Evolutionary conservation across 2,113 vertebrate genomes (phyloP), one percentile per base, ranked within the genome.

Genomic region (Chaetodon auriga): DNA sequence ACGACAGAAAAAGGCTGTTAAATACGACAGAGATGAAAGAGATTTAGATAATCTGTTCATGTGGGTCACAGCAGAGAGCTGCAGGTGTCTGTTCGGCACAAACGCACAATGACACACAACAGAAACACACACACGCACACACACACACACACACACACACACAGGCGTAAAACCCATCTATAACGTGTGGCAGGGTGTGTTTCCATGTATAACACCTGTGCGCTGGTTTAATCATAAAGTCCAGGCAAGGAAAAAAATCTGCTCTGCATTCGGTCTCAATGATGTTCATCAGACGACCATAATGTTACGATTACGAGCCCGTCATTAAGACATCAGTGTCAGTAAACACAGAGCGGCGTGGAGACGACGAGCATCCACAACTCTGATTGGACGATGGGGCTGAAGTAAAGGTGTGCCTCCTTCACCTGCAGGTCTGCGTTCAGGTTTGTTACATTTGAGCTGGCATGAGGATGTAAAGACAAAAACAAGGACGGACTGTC

Each of bases 21-120:
- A 82, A 91, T 66, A 53, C 75, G 80, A 86, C 72, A 2, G 45
- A 35, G 78, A 71, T 64, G 73, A 74, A 41, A 82, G 81, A 89
- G 86, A 86, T 91, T 87, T 84, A 87, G 89, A 91, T 93, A 92
- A 93, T 91, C 90, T 90, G 87, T 38, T 91, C 75, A 92, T 89
- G 66, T 90, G 79, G 88, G 89, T 92, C 90, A 92, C 25, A 84
- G 83, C 49, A 58, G 73, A 51, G 69, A 79, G 68, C 71, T 84
- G 78, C 86, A 91, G 90, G 90, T 92, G 86, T 86, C 57, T 71
- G 46, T 38, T 70, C 53, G 15, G 65, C 65, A 75, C 78, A 74
- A 25, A 79, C 68, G 21, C 48, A 45, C 69, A 83, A 41, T 3
- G 7, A 30, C 30, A 43, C 35, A 38, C 46, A 14, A 60, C 41